A percentile compares a stretch with the other conserved stretches of the same genome.
These are phyloP conservation scores for Listrodromus nycthemerus DNA, from an alignment of 2,888 invertebrate species.

Conservation along the genomic window DNA sequence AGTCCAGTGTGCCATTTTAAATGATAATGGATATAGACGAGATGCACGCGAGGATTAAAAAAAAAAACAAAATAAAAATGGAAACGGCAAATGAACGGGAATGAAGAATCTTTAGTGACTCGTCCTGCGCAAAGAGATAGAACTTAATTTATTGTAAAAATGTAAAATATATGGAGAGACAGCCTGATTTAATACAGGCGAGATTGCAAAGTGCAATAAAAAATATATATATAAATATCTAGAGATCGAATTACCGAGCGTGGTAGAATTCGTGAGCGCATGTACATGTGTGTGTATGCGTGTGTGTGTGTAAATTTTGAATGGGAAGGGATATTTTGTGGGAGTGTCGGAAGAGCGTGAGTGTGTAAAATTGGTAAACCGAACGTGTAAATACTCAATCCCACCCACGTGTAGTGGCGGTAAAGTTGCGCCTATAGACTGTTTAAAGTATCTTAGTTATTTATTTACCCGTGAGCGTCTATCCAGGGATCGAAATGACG, in stretches of 20 bases:
- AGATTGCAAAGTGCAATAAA: conserved; percentile 67
- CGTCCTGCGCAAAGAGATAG: conserved; percentile 59
- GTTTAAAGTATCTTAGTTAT: conserved; percentile 84
- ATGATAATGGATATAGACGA: conserved; percentile 55
- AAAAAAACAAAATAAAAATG: neutral
- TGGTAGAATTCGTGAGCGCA: conserved; percentile 34
- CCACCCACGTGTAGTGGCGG: conserved; percentile 72
- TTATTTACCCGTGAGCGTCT: conserved; percentile 80
- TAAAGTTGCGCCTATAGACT: conserved; percentile 82
- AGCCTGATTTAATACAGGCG: conserved; percentile 46
- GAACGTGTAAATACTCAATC: conserved; percentile 70
- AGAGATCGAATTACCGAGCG: conserved; percentile 48
- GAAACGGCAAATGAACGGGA: neutral
- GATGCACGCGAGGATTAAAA: conserved; percentile 57
- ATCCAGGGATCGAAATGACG: conserved; percentile 44
- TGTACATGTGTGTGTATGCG: conserved; percentile 61
- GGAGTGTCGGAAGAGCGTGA: conserved; percentile 31
- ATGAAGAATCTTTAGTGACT: conserved; percentile 28
- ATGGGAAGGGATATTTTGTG: conserved; percentile 45
- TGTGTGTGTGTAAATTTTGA: conserved; percentile 61
- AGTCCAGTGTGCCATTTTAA: conserved; percentile 66
- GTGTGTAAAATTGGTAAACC: conserved; percentile 40
- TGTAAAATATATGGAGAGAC: conserved; percentile 76
- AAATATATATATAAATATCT: conserved; percentile 58
- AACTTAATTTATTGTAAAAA: conserved; percentile 83